These are phyloP conservation scores for Camelus dromedarius DNA, from an alignment of 2,113 vertebrate genomes.

Conservation along the genomic window DNA sequence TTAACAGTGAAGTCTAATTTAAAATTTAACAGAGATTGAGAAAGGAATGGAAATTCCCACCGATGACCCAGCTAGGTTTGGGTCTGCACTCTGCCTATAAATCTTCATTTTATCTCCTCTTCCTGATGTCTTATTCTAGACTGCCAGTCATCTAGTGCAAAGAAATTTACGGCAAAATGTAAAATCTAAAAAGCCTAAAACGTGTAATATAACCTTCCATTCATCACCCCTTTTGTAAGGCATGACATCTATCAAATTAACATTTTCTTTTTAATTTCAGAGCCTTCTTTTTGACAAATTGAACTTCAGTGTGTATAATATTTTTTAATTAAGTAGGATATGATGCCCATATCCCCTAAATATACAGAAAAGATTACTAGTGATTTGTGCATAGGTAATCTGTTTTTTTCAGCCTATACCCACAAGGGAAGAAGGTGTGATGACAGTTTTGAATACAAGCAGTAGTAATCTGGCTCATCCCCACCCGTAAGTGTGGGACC, in stretches of 20 bases:
- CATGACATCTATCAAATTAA: neutral
- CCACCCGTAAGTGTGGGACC: neutral
- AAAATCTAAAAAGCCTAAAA: constrained; percentile 36
- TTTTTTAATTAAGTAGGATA: neutral
- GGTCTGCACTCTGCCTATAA: neutral
- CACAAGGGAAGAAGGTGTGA: neutral
- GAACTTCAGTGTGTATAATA: neutral
- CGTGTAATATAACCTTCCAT: neutral
- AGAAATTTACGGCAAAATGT: neutral
- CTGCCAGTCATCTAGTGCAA: neutral
- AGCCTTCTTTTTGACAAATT: neutral
- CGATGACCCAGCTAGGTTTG: constrained; percentile 36
- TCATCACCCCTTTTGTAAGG: neutral
- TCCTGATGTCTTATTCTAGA: constrained; percentile 56
- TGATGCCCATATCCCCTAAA: neutral
- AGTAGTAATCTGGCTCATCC: neutral
- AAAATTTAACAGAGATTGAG: constrained; percentile 61
- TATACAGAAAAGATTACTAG: neutral
- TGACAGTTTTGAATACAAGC: neutral
- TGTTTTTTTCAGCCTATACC: neutral
- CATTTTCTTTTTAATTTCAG: constrained; percentile 52
- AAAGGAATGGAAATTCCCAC: constrained; percentile 42
- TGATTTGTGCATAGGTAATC: neutral
- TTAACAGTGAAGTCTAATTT: constrained; percentile 58
- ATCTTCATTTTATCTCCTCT: constrained; percentile 30